Evolutionary conservation across 2,113 vertebrate species (phyloP), one percentile per base, ranked within the genome.

Genomic region (Macrotus californicus): DNA sequence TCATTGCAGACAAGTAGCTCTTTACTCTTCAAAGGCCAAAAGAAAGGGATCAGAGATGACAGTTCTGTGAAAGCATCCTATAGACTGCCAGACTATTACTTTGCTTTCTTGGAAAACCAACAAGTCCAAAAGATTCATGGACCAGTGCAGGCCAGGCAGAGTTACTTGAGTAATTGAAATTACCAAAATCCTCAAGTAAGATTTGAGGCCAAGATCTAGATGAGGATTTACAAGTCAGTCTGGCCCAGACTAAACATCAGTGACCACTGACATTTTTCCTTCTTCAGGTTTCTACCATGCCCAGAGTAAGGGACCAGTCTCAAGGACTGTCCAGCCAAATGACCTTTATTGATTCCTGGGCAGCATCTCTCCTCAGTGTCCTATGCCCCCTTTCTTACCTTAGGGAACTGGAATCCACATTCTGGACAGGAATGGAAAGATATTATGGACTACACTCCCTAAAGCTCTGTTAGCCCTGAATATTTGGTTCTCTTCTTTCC

Each of bases 61-160:
- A 87, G 31, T 50, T 82, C 83, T 87, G 50, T 13, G 16, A 54
- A 87, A 80, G 52, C 24, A 69, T 81, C 46, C 54, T 83, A 88
- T 34, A 80, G 79, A 84, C 54, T 88, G 56, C 29, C 39, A 76
- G 93, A 70, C 11, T 50, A 56, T 75, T 89, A 41, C 72, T 80
- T 94, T 67, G 36, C 39, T 70, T 79, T 94, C 56, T 64, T 94
- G 82, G 59, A 31, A 88, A 93, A 93, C 66, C 64, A 87, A 92
- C 46, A 39, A 72, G 5, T 89, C 48, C 61, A 82, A 90, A 84
- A 94, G 48, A 75, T 61, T 93, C 24, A 52, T 59, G 70, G 87
- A 87, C 11, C 52, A 72, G 18, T 77, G 12, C 22, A 95, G 50
- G 39, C 15, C 59, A 84, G 41, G 46, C 8, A 79, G 29, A 79